These are phyloP conservation scores for Sisyra nigra DNA, from an alignment of 2,888 invertebrate genomes.

Conservation along the genomic window DNA sequence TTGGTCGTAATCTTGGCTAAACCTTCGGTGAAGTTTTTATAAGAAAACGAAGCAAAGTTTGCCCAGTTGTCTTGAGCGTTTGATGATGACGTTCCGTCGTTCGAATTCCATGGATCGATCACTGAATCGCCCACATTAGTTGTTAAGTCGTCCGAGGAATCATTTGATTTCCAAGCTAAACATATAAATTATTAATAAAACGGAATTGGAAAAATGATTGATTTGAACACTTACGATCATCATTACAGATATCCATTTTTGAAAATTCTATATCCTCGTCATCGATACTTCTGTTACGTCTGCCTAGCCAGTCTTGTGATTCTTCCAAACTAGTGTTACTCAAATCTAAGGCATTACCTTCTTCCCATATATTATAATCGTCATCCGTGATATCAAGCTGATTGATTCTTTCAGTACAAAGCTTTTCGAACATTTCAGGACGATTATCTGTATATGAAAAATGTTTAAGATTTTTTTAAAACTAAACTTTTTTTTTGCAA, in stretches of 20 bases:
- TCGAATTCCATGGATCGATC: slow-evolving; percentile 20
- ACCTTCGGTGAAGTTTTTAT: slow-evolving; percentile 7
- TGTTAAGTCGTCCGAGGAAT: too few species aligned
- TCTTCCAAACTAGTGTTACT: slow-evolving; percentile 32
- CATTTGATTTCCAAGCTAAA: background rate
- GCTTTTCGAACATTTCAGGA: slow-evolving; percentile 44
- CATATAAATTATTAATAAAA: slow-evolving; percentile 1
- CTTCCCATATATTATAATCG: slow-evolving; percentile 28
- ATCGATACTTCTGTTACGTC: slow-evolving; percentile 29
- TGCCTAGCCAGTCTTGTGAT: slow-evolving; percentile 20
- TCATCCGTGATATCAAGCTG: slow-evolving; percentile 22
- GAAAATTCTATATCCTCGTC: slow-evolving; percentile 29
- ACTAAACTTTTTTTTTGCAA: too few species aligned
- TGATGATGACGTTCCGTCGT: slow-evolving; percentile 13
- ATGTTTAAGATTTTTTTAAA: slow-evolving; percentile 34
- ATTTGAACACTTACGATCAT: slow-evolving; percentile 28
- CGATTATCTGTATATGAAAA: slow-evolving; percentile 20
- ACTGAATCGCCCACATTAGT: too few species aligned
- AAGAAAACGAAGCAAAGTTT: slow-evolving; percentile 23
- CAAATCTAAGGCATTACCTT: slow-evolving; percentile 24
- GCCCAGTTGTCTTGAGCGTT: slow-evolving; percentile 24
- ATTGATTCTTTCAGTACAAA: slow-evolving; percentile 26
- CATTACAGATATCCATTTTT: slow-evolving; percentile 24
- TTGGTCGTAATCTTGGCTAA: too few species aligned
- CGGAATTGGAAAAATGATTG: slow-evolving; percentile 1